phyloP scores from a whole-genome alignment of 1,140 invertebrate species.

The Drosophila willistoni region DNA sequence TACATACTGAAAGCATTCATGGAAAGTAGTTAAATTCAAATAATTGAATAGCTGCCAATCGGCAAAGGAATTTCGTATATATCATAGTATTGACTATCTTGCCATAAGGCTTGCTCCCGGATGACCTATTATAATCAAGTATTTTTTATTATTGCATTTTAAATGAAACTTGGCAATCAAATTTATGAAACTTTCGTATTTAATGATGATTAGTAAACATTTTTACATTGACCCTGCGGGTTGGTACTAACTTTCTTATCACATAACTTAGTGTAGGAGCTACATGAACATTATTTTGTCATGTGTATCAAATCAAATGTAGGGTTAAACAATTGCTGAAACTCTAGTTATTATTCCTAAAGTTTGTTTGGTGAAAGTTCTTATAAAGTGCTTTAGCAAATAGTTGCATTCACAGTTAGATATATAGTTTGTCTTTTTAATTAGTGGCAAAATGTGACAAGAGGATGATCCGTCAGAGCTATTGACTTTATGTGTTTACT shows the following conservation, averaged over 20 bases:
- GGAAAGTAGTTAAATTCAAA: too few relatives aligned
- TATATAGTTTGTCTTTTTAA: constrained; percentile 74
- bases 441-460: constrained; percentile 65
- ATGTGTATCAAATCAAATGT: too few relatives aligned
- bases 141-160: background rate
- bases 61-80: background rate
- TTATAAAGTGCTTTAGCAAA: constrained; percentile 29
- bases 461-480: constrained; percentile 19
- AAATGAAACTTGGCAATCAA: background rate
- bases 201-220: too few relatives aligned
- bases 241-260: too few relatives aligned
- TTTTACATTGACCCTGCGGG: too few relatives aligned
- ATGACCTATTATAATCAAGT: background rate
- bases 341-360: background rate
- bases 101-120: background rate
- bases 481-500: constrained; percentile 52
- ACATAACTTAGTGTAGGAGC: too few relatives aligned
- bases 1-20: too few relatives aligned
- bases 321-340: too few relatives aligned
- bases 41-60: background rate
- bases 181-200: too few relatives aligned
- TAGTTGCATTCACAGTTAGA: constrained; percentile 41
- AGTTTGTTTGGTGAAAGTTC: background rate
- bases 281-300: too few relatives aligned
- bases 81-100: background rate